Percentiles rank a stretch among this genome's conserved stretches.
Evolutionary conservation across 2,888 invertebrate species (phyloP).

Genomic region (Hydropsyche betteni): DNA sequence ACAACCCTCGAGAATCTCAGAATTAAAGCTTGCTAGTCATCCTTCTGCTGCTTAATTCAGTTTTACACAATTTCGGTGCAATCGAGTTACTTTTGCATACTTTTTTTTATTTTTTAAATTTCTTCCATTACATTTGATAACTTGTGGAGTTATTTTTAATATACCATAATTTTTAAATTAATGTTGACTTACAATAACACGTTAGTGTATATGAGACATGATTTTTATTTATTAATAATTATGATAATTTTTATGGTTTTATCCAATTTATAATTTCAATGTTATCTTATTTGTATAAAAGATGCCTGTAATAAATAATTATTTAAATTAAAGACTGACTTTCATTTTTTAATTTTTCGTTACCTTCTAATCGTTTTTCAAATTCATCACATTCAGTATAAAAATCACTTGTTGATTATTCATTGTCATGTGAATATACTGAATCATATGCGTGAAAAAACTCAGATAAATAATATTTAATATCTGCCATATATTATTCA

Average conservation of each 20-base stretch:
- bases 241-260: conserved; percentile 47
- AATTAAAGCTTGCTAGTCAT: conserved; percentile 52
- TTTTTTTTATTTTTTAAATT: background rate
- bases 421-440: too few relatives aligned
- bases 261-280: conserved; percentile 50
- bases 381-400: too few relatives aligned
- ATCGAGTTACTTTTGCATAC: background rate
- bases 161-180: background rate
- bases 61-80: conserved; percentile 15
- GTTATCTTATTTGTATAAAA: conserved; percentile 52
- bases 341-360: too few relatives aligned
- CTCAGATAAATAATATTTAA: too few relatives aligned
- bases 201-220: conserved; percentile 46
- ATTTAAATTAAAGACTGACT: conserved; percentile 42
- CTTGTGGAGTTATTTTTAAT: too few relatives aligned
- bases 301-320: conserved; percentile 52
- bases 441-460: too few relatives aligned
- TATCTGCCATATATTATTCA: too few relatives aligned
- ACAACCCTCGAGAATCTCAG: conserved; percentile 47
- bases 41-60: conserved; percentile 50
- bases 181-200: conserved; percentile 50
- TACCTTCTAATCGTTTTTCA: too few relatives aligned
- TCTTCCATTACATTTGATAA: conserved; percentile 34
- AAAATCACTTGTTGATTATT: too few relatives aligned
- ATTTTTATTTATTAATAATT: conserved; percentile 50